A percentile compares a stretch with the other conserved stretches of the same genome.
Evolutionary conservation across 2,113 vertebrate genomes (phyloP).

Genomic region (Romanogobio albipinnatus): DNA sequence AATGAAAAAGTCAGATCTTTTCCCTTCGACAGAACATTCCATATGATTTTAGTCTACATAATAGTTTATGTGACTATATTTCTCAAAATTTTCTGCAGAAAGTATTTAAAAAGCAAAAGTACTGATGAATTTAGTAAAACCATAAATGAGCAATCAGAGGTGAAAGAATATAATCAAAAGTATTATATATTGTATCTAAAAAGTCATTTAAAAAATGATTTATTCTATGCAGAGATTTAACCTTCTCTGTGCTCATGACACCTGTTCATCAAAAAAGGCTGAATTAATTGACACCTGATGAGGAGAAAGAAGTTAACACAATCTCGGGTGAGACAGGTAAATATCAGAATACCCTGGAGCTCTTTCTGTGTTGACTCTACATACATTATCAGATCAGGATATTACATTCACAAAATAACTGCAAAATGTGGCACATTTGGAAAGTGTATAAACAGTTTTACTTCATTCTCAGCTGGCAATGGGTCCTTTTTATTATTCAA

Average conservation of each 20-base stretch:
- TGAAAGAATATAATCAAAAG: background rate
- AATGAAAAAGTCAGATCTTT: background rate
- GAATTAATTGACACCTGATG: constrained; percentile 54
- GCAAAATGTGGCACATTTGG: constrained; percentile 4
- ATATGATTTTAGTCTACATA: background rate
- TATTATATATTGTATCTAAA: background rate
- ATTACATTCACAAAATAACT: constrained; percentile 36
- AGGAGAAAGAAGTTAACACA: constrained; percentile 24
- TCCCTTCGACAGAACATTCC: background rate
- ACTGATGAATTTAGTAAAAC: background rate
- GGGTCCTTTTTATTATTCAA: background rate
- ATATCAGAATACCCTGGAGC: constrained; percentile 37
- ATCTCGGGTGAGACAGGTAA: constrained; percentile 35
- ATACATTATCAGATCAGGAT: constrained; percentile 42
- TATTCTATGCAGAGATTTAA: background rate
- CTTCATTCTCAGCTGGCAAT: background rate
- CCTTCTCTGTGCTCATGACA: constrained; percentile 1
- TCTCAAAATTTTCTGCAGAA: background rate
- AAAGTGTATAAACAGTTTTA: constrained; percentile 26
- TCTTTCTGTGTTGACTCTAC: constrained; percentile 27
- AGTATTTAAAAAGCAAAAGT: background rate
- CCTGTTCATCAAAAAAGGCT: constrained; percentile 36
- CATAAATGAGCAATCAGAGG: background rate
- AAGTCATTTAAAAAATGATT: background rate
- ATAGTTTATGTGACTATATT: background rate